A percentile compares a stretch with the other conserved stretches of the same genome.
These are phyloP conservation scores for Centropus unirufus DNA, from an alignment of 2,113 vertebrate genomes.

Conservation along the genomic window DNA sequence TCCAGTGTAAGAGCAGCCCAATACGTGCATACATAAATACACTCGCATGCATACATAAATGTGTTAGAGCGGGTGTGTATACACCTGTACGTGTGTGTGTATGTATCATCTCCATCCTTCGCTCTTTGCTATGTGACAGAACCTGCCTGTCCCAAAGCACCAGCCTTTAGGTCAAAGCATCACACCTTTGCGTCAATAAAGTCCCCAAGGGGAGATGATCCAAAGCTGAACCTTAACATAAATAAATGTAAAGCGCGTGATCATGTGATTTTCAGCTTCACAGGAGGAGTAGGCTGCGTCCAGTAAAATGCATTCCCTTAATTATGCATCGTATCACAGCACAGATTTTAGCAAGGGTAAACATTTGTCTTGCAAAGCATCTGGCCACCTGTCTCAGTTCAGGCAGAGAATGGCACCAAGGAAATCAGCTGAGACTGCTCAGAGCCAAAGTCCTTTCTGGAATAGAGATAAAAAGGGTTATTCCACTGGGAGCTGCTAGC, in stretches of 20 bases:
- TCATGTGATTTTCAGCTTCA: background rate
- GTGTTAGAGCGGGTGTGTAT: no score
- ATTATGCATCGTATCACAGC: background rate
- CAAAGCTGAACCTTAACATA: background rate
- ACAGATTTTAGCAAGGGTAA: background rate
- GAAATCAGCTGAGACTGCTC: background rate
- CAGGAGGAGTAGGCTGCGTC: no score
- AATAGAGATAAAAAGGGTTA: background rate
- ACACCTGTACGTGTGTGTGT: no score
- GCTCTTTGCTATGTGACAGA: rapidly evolving
- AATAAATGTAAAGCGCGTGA: background rate
- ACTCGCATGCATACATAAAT: no score
- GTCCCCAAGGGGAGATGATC: background rate
- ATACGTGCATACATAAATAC: no score
- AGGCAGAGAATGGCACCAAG: background rate
- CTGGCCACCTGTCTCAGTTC: background rate
- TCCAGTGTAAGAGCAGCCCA: background rate
- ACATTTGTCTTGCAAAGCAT: background rate
- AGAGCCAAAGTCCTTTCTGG: background rate
- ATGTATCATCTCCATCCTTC: background rate
- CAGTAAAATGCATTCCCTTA: background rate
- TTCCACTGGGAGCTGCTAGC: background rate
- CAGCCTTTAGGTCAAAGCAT: background rate
- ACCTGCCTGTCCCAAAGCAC: background rate
- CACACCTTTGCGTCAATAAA: background rate